Evolutionary conservation across 2,888 invertebrate species (phyloP).

Genomic region (Lagria hirta): DNA sequence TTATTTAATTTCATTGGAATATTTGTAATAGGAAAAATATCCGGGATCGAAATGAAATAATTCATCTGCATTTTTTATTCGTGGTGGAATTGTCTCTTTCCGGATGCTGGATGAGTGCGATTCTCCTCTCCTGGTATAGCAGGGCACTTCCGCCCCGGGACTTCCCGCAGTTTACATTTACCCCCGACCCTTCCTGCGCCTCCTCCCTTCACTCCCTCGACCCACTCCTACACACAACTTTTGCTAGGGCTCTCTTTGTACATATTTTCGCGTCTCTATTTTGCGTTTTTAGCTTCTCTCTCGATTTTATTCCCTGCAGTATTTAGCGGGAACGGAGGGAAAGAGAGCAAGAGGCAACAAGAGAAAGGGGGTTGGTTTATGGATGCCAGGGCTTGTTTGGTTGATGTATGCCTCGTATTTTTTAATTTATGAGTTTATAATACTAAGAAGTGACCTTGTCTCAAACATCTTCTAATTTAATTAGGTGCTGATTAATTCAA

Average conservation of each 20-base stretch:
- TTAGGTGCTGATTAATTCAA: background rate
- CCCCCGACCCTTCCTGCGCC: conserved; percentile 49
- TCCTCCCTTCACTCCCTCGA: conserved; percentile 41
- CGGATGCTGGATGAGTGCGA: conserved; percentile 38
- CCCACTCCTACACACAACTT: conserved; percentile 45
- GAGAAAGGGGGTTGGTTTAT: conserved; percentile 30
- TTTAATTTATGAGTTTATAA: conserved; percentile 50
- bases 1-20: no score
- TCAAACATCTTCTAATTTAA: conserved; percentile 8
- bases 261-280: conserved; percentile 52
- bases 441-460: conserved; percentile 43
- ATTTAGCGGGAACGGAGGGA: conserved; percentile 41
- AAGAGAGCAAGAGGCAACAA: conserved; percentile 19
- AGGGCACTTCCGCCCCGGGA: conserved; percentile 49
- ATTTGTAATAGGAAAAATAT: no score
- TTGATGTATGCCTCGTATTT: conserved; percentile 45
- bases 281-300: conserved; percentile 50
- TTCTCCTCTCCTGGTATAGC: conserved; percentile 33
- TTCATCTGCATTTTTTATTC: conserved; percentile 1
- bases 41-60: background rate
- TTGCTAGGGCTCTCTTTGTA: conserved; percentile 51
- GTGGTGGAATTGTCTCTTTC: conserved; percentile 39
- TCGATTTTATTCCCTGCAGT: conserved; percentile 47
- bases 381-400: conserved; percentile 42
- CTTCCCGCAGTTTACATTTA: conserved; percentile 52